Evolutionary conservation across 2,888 invertebrate genomes (phyloP).

Genomic region (Tenthredo scrophulariae): DNA sequence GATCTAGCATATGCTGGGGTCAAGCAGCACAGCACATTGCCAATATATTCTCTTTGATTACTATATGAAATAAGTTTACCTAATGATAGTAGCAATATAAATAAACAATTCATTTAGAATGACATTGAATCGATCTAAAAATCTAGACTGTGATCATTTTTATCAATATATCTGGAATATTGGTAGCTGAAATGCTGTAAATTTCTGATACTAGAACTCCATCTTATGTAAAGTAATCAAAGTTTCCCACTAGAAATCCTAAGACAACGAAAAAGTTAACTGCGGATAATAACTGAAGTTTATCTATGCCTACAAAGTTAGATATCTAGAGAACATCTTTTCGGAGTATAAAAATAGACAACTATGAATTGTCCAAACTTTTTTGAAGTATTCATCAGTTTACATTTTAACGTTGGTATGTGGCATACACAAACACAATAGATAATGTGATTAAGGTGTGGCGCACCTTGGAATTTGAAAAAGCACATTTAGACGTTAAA

Average conservation of each 20-base stretch:
- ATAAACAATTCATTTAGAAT: neutral
- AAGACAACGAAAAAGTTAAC: neutral
- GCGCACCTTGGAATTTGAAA: neutral
- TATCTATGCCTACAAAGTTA: neutral
- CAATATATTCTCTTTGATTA: slow-evolving; percentile 16
- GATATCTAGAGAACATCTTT: neutral
- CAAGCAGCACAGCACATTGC: slow-evolving; percentile 7
- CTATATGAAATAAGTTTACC: slow-evolving; percentile 5
- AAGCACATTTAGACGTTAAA: slow-evolving; percentile 16
- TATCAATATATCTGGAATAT: neutral
- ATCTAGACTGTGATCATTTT: neutral
- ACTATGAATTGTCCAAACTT: neutral
- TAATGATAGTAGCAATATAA: slow-evolving; percentile 6
- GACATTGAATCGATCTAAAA: neutral
- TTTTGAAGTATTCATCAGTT: neutral
- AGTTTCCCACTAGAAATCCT: neutral
- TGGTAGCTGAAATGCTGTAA: neutral
- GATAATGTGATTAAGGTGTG: neutral
- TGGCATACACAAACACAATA: neutral
- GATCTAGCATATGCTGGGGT: slow-evolving; percentile 26
- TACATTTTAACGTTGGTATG: neutral
- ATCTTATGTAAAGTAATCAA: neutral
- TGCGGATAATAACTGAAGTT: neutral
- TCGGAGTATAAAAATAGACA: neutral
- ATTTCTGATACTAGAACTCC: neutral